Evolutionary conservation across 2,888 invertebrate species (phyloP).

Genomic region (Allygus modestus): DNA sequence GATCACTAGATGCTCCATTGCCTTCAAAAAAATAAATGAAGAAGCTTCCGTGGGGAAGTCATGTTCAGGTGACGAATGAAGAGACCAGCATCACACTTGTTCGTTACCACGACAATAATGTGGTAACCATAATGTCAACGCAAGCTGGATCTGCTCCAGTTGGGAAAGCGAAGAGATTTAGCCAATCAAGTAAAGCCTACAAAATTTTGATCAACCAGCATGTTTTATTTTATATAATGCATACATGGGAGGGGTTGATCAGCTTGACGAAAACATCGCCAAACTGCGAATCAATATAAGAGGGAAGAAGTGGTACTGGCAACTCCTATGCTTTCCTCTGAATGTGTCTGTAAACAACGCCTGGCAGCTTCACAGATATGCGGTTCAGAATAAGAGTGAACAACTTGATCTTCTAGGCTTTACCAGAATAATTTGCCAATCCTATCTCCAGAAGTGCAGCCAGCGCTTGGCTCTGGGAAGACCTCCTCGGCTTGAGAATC

Average conservation of each 20-base stretch:
- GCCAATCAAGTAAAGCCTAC: conserved; percentile 14
- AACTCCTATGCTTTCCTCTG: conserved; percentile 32
- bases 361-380: conserved; percentile 36
- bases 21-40: conserved; percentile 16
- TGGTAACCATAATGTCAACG: conserved; percentile 4
- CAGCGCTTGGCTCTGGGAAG: conserved; percentile 21
- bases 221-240: conserved; percentile 39
- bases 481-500: conserved; percentile 22
- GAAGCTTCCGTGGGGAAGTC: background rate
- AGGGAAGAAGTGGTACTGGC: conserved; percentile 55
- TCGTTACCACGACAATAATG: conserved; percentile 47
- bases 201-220: conserved; percentile 38
- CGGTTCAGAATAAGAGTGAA: conserved; percentile 18
- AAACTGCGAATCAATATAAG: conserved; percentile 6
- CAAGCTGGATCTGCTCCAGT: background rate
- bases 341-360: conserved; percentile 49
- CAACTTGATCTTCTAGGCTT: conserved; percentile 21
- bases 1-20: background rate
- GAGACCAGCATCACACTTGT: conserved; percentile 31
- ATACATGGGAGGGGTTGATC: conserved; percentile 53
- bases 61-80: conserved; percentile 26
- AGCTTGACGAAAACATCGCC: background rate
- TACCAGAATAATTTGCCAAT: conserved; percentile 42
- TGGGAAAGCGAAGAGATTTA: conserved; percentile 23
- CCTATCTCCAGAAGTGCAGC: conserved; percentile 31